Base-by-base conservation (phyloP, 2,797 vertebrate genomes). In the Sebastes matsubarae region DNA sequence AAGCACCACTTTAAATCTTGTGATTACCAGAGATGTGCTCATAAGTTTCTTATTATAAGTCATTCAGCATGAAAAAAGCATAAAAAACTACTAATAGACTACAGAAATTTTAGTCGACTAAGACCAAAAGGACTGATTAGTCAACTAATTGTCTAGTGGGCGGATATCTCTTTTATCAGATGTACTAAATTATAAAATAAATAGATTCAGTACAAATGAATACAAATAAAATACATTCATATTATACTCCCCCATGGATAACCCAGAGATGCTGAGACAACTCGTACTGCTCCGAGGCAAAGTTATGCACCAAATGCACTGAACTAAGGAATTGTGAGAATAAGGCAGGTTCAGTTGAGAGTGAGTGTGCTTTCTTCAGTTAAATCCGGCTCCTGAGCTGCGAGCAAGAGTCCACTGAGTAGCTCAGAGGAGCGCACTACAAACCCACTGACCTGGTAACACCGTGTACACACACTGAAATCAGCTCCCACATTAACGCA, bases 401-500 rank as follows among this genome's bases (percentile, higher is more conserved):
- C 14, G n/a, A 85, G 79, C 42, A 7, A 71, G 58, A 80, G 72
- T 68, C 72, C 18, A 11, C 36, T 38, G 42, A 77, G 75, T 54
- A 54, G 25, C 32, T 12, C n/a, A 16, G 67, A 84, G 74, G 72
- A 72, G 54, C 25, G 18, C 64, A 72, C 82, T 70, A 54, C 74
- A 89, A 79, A 88, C 84, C 84, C 82, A 89, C 87, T 91, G 90
- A 92, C 90, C 93, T 87, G 82, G 70, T 89, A 83, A 90, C 72
- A 55, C 57, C 72, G 61, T 29, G 67, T 29, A 58, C 71, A 67
- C 71, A 81, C 74, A 77, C 64, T 58, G 4, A 81, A 80, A 69
- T 70, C 50, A 55, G 60, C 68, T 52, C 64, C 38, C 83, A 74
- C 81, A 88, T 82, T 70, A 91, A 83, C 24, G 46, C 61, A 52